Base-by-base conservation (phyloP, 2,888 invertebrate species). In the Plebejus melissa region DNA sequence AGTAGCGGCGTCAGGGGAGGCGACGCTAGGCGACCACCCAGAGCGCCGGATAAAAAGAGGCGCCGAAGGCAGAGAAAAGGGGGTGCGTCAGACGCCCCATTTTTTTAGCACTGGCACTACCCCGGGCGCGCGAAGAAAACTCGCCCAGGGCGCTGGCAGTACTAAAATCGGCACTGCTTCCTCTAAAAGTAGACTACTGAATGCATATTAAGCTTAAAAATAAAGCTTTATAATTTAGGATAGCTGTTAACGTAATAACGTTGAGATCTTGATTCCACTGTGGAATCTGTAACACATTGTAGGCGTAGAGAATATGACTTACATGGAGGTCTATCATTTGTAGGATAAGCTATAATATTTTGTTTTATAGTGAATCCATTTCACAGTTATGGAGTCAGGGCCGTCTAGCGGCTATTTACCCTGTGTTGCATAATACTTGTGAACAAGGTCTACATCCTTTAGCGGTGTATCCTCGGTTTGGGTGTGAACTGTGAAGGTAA, bases 401-500 rank as follows among this genome's bases (percentile, higher is more conserved):
- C 54, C 72, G 32, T 22, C 76, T 36, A 70, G 57, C 57, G 41
- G 71, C 46, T 54, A 65, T 78, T 79, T 79, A 77, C 72, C 79
- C 77, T 78, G 46, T 58, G 16, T 78, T 78, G 71, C 78, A 69
- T 76, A 78, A 79, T 57, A 28, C 50, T 75, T 76, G 77, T 77
- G 75, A 75, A 69, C 77, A 76, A 78, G 78, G 78, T 57, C 77
- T 71, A 50, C 70, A 79, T 79, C 78, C 78, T 79, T 79, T 76
- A 78, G 79, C 70, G 58, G 75, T 77, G 76, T 75, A 77, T 76
- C 76, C 78, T 71, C 22, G 22, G 22, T 22, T 22, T 22, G 22
- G 22, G 22, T 22, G 22, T 22, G 22, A 22, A 22, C 22, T 22
- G 22, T 22, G 22, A 22, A 22, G 22, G 22, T 22, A 22, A 22